A percentile compares a stretch with the other conserved stretches of the same genome.
Evolutionary conservation across 92 coral and sea anemone species (phyloP).

Genomic region (Anthopleura xanthogrammica): DNA sequence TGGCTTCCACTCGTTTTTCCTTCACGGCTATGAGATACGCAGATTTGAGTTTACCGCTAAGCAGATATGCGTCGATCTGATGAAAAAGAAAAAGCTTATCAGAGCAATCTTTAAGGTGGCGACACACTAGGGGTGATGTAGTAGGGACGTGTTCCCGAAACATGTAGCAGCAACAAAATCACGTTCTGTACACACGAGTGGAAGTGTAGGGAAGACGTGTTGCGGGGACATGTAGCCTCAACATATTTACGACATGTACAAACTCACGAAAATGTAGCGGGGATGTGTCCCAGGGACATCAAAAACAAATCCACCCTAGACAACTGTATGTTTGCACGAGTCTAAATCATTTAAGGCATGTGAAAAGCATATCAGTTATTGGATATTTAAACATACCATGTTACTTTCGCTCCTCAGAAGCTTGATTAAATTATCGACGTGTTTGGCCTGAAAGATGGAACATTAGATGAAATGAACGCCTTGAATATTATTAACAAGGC

Average conservation of each 20-base stretch:
- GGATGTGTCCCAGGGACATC: too few relatives aligned
- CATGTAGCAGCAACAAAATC: too few relatives aligned
- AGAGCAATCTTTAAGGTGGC: background rate
- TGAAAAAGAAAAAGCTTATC: background rate
- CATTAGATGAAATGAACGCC: background rate
- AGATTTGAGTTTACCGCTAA: constrained; percentile 87
- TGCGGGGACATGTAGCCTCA: too few relatives aligned
- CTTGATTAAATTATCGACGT: constrained; percentile 82
- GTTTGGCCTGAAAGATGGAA: constrained; percentile 64
- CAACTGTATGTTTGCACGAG: too few relatives aligned
- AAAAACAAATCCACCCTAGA: too few relatives aligned
- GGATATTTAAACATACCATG: constrained; percentile 53
- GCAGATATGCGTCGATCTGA: constrained; percentile 82
- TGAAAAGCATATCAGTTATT: background rate
- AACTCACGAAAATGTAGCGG: too few relatives aligned
- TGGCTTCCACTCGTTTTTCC: constrained; percentile 77
- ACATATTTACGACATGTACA: too few relatives aligned
- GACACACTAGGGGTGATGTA: background rate
- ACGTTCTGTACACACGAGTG: too few relatives aligned
- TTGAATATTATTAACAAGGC: background rate
- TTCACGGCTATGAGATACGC: constrained; percentile 93
- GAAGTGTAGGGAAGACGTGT: too few relatives aligned
- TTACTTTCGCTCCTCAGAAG: constrained; percentile 77
- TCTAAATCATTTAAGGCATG: too few relatives aligned
- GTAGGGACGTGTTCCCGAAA: too few relatives aligned